phyloP scores from a whole-genome alignment of 2,888 invertebrate genomes.

The Calliscelio sp. region DNA sequence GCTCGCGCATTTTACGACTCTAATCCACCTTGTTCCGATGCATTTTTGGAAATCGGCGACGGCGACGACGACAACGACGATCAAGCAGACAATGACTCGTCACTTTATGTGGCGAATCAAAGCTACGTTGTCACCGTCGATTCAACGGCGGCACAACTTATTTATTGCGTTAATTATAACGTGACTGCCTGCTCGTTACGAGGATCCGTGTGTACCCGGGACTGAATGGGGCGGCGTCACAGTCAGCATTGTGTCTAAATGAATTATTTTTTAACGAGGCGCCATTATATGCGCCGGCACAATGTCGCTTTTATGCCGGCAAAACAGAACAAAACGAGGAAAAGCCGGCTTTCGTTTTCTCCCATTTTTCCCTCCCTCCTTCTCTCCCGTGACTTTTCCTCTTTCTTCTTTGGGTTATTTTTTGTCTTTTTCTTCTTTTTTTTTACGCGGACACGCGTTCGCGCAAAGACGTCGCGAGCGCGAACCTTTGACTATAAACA shows the following conservation, averaged over 20 bases:
- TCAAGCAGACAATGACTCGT: conserved; percentile 57
- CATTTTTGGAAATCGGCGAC: conserved; percentile 69
- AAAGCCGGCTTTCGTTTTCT: conserved; percentile 60
- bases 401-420: no score
- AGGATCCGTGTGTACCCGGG: conserved; percentile 68
- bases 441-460: conserved; percentile 58
- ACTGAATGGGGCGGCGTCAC: conserved; percentile 70
- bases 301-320: conserved; percentile 79
- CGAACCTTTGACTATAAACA: conserved; percentile 55
- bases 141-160: conserved; percentile 62
- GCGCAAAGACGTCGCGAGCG: conserved; percentile 54
- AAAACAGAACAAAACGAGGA: conserved; percentile 76
- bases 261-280: conserved; percentile 84
- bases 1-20: conserved; percentile 89
- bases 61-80: conserved; percentile 59
- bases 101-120: conserved; percentile 57
- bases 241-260: conserved; percentile 79
- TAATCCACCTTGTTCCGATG: conserved; percentile 79
- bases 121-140: conserved; percentile 68
- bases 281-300: conserved; percentile 79
- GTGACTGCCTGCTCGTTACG: conserved; percentile 74
- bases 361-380: conserved; percentile 27
- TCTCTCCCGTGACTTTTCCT: conserved; percentile 22
- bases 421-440: no score
- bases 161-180: conserved; percentile 75